phyloP scores from a whole-genome alignment of 2,888 invertebrate species.

The Leptarthrus brevirostris region DNA sequence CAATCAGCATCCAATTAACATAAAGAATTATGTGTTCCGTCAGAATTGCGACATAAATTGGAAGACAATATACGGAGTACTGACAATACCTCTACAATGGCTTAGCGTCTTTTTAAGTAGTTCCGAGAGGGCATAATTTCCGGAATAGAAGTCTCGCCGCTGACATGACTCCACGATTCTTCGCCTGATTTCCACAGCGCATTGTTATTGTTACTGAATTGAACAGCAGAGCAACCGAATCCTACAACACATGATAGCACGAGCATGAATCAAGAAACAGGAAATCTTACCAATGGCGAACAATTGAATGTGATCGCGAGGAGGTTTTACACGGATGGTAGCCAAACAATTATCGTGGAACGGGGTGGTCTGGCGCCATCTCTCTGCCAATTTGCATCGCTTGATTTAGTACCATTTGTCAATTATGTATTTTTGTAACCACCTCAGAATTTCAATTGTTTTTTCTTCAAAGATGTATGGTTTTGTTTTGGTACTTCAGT shows the following conservation, averaged over 20 bases:
- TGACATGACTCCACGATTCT: constrained; percentile 36
- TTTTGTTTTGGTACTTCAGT: too few relatives aligned
- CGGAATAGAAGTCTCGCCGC: constrained; percentile 12
- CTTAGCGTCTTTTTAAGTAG: constrained; percentile 5
- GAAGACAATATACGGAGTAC: constrained; percentile 40
- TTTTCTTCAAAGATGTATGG: too few relatives aligned
- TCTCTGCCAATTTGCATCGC: constrained; percentile 42
- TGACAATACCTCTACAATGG: constrained; percentile 1
- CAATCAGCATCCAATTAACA: constrained; percentile 50
- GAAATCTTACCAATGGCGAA: constrained; percentile 21
- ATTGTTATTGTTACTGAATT: constrained; percentile 39
- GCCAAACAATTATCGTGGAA: constrained; percentile 37
- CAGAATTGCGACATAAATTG: constrained; percentile 50
- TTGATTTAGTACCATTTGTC: constrained; percentile 39
- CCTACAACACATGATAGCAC: constrained; percentile 28
- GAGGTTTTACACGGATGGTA: constrained; percentile 41
- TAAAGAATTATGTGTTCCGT: constrained; percentile 48
- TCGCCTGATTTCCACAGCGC: constrained; percentile 38
- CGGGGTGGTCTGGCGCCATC: constrained; percentile 47
- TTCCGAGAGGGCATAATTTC: constrained; percentile 32
- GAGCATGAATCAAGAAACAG: constrained; percentile 25
- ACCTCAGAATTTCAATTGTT: not conserved
- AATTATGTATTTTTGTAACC: constrained; percentile 31
- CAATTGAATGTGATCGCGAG: constrained; percentile 41
- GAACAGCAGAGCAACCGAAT: constrained; percentile 1